phyloP scores from a whole-genome alignment of 2,888 invertebrate species.

The Hydriomena furcata region DNA sequence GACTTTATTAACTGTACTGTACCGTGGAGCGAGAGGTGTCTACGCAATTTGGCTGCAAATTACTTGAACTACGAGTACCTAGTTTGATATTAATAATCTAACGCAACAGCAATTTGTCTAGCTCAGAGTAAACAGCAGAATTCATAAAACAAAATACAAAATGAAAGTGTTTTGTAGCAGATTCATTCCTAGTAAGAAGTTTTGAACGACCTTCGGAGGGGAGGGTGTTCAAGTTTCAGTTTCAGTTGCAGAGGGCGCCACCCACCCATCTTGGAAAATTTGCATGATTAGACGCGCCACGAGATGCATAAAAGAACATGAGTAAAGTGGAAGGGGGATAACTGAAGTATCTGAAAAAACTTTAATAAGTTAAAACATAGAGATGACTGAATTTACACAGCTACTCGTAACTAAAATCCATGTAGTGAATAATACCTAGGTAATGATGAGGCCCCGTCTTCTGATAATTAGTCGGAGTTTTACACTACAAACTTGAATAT shows the following conservation, averaged over 20 bases:
- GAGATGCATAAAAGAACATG: slow-evolving; percentile 59
- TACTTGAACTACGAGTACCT: not conserved
- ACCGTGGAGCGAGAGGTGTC: too few relatives aligned
- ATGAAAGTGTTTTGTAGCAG: slow-evolving; percentile 75
- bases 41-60: slow-evolving; percentile 3
- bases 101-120: slow-evolving; percentile 17
- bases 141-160: slow-evolving; percentile 47
- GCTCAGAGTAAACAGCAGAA: slow-evolving; percentile 31
- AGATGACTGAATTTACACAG: slow-evolving; percentile 15
- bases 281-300: slow-evolving; percentile 74
- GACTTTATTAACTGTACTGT: too few relatives aligned
- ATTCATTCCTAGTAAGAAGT: slow-evolving; percentile 77
- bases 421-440: not conserved
- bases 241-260: slow-evolving; percentile 64
- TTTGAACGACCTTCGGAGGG: slow-evolving; percentile 78
- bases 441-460: too few relatives aligned
- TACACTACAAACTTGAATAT: too few relatives aligned
- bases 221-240: slow-evolving; percentile 71
- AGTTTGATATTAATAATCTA: slow-evolving; percentile 10
- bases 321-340: slow-evolving; percentile 42
- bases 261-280: slow-evolving; percentile 70
- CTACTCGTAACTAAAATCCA: not conserved
- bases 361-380: slow-evolving; percentile 29
- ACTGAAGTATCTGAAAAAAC: slow-evolving; percentile 32
- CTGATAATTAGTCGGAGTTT: too few relatives aligned